Evolutionary conservation across 2,888 invertebrate genomes (phyloP), one percentile per base, ranked within the genome.

Genomic region (Parascotia fuliginaria): DNA sequence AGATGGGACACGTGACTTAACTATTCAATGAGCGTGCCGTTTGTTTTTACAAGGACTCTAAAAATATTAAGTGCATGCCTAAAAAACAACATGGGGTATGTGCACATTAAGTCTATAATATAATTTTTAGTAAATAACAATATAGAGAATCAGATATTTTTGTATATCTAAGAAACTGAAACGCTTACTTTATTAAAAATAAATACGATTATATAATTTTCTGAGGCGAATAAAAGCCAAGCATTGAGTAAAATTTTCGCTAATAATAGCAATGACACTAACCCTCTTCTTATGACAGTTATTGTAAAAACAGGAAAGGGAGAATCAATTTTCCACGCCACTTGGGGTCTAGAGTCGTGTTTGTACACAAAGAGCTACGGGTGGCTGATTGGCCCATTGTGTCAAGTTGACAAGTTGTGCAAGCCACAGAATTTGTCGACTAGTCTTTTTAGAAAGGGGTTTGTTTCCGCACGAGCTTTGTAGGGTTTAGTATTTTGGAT

Each of bases 381-480:
- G 90, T 79, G 85, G 87, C 69, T 87, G 91, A 90, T 90, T 85
- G 74, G 63, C 33, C 78, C 68, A 85, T 90, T 90, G 89, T 90
- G 56, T 50, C 9, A 14, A 42, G n/a, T n/a, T 58, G 55, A 52
- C 58, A 60, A 56, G 65, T 53, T 51, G 50, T 40, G 57, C 40
- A 24, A 55, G 56, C 60, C 34, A 36, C 12, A 59, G 52, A 53
- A 63, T 57, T 56, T 37, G 40, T 29, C 29, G 42, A 49, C 46
- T 52, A 51, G 47, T 27, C 55, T 42, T 45, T 48, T 54, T 40
- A 34, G 38, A 45, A 39, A 41, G 22, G 40, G 24, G 39, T 24
- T 16, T 7, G 39, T n/a, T 28, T 27, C 27, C 39, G 27, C 46
- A 6, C 24, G 24, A 24, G 3, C 7, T 19, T 7, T 15, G 19